Conservation (phyloP, 2,797 vertebrate species). For the Hoplostethus mediterraneus region DNA sequence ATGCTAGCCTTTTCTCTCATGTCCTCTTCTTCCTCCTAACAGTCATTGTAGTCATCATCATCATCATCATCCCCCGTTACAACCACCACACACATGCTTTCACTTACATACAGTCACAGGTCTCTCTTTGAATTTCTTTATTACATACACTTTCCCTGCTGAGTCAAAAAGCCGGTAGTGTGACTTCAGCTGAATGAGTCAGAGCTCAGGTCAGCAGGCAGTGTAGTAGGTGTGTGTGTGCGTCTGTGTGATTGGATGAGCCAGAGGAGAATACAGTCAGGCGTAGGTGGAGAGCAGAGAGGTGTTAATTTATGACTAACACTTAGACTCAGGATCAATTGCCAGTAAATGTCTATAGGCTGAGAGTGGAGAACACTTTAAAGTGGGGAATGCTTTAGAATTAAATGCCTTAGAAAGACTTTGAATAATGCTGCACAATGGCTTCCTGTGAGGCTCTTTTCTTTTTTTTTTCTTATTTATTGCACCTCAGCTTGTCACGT, state of each 20-base stretch:
- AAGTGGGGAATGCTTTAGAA: slow-evolving; percentile 45
- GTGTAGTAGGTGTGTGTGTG: background rate
- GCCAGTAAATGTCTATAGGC: slow-evolving; percentile 76
- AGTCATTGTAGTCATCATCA: slow-evolving; percentile 5
- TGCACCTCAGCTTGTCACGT: slow-evolving; percentile 3
- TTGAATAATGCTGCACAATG: slow-evolving; percentile 28
- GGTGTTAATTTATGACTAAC: slow-evolving; percentile 83
- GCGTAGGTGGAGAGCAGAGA: slow-evolving; percentile 59
- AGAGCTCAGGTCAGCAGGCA: slow-evolving; percentile 38
- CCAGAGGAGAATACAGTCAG: slow-evolving; percentile 64
- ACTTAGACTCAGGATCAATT: slow-evolving; percentile 83
- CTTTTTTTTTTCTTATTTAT: background rate
- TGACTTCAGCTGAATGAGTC: slow-evolving; percentile 59
- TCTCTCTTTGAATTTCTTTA: slow-evolving; percentile 49
- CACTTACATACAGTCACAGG: slow-evolving; percentile 26
- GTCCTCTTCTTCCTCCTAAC: background rate
- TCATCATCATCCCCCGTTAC: slow-evolving; percentile 18
- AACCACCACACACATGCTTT: slow-evolving; percentile 46
- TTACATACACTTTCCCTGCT: slow-evolving; percentile 49
- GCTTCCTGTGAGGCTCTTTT: background rate
- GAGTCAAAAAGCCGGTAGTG: slow-evolving; percentile 55
- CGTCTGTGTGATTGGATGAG: slow-evolving; percentile 60
- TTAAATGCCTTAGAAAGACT: slow-evolving; percentile 48
- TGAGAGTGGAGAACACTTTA: slow-evolving; percentile 65
- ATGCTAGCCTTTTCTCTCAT: background rate